These are phyloP conservation scores for Karalla daura DNA, from an alignment of 2,797 vertebrate genomes.

Conservation along the genomic window DNA sequence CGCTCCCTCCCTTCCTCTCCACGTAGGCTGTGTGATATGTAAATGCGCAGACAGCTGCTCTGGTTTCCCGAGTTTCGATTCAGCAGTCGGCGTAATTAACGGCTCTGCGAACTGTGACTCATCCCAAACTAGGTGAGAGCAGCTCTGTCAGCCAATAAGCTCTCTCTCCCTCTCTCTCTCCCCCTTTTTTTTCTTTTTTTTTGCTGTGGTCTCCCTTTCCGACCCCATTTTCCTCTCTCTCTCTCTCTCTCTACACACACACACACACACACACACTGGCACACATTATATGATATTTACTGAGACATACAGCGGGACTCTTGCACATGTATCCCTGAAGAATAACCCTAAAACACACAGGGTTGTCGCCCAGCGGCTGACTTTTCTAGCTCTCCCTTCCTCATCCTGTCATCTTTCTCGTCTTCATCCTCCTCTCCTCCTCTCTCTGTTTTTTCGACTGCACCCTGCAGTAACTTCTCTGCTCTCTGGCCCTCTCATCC, in stretches of 20 bases:
- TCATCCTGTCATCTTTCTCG: conserved; percentile 22
- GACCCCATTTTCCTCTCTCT: not conserved
- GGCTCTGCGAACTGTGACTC: conserved; percentile 77
- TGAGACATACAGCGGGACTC: conserved; percentile 21
- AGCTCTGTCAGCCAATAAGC: conserved; percentile 65
- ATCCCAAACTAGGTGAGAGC: conserved; percentile 78
- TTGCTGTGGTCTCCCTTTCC: conserved; percentile 14
- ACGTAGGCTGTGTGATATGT: conserved; percentile 80
- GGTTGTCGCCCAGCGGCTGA: conserved; percentile 28
- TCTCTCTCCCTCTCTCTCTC: conserved; percentile 23
- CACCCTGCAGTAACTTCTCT: conserved; percentile 58
- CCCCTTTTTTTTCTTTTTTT: conserved; percentile 12
- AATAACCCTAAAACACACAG: conserved; percentile 14
- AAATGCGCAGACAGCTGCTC: conserved; percentile 84
- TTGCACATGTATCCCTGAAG: conserved; percentile 11
- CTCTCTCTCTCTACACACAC: not conserved
- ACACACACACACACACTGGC: not conserved
- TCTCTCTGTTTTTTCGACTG: conserved; percentile 20
- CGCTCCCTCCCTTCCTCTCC: conserved; percentile 55
- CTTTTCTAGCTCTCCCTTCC: conserved; percentile 19
- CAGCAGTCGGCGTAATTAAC: conserved; percentile 80
- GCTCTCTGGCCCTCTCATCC: conserved; percentile 52
- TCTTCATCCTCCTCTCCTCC: conserved; percentile 15
- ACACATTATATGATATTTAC: conserved; percentile 6
- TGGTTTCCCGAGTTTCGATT: conserved; percentile 76